Conservation (phyloP, 2,113 vertebrate species). For the Ptyas mucosa region DNA sequence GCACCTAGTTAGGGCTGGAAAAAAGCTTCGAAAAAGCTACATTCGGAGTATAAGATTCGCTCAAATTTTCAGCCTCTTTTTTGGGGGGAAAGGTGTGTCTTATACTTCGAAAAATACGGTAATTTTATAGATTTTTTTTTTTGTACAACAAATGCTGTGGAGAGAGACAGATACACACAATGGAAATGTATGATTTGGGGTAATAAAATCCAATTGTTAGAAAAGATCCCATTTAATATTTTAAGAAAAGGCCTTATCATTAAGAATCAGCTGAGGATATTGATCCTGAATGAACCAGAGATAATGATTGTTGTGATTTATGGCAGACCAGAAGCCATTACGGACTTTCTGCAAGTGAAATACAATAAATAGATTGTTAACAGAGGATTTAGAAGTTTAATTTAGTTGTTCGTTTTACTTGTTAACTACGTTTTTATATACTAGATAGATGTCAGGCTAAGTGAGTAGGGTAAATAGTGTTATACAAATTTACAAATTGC, state of each 20-base stretch:
- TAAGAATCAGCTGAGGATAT: neutral
- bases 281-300: neutral
- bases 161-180: neutral
- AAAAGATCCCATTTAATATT: too few species aligned
- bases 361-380: neutral
- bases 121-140: too few species aligned
- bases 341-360: neutral
- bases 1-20: too few species aligned
- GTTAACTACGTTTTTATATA: neutral
- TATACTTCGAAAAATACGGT: too few species aligned
- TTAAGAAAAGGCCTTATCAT: neutral
- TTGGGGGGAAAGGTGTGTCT: too few species aligned
- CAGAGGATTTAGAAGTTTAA: neutral
- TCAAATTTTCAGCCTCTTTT: too few species aligned
- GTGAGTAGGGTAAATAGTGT: neutral
- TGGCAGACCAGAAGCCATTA: neutral
- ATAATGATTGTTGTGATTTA: neutral
- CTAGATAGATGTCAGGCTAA: neutral
- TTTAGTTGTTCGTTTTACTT: neutral
- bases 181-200: neutral
- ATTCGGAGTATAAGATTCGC: too few species aligned
- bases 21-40: too few species aligned
- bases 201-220: neutral
- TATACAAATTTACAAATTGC: neutral
- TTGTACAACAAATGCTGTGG: neutral